Evolutionary conservation across 2,888 invertebrate species (phyloP).

Genomic region (Epistrophe eligans): DNA sequence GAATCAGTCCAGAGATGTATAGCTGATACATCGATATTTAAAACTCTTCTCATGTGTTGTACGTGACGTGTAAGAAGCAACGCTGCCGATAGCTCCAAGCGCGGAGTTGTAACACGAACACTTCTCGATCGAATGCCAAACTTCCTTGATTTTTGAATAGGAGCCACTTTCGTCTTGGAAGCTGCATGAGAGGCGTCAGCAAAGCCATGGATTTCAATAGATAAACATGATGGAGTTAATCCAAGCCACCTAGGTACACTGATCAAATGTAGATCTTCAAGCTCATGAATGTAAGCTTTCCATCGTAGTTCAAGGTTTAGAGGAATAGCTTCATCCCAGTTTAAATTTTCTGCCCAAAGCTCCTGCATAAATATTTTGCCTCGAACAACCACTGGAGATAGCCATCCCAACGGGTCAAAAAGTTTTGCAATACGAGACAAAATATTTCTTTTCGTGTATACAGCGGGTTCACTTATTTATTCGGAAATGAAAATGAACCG

Average conservation of each 20-base stretch:
- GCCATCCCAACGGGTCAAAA: not conserved
- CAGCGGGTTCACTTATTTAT: not conserved
- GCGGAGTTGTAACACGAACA: no score
- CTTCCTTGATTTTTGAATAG: slow-evolving; percentile 5
- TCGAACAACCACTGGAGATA: slow-evolving; percentile 25
- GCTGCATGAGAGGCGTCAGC: slow-evolving; percentile 35
- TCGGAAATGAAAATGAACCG: slow-evolving; percentile 43
- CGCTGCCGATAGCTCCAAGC: no score
- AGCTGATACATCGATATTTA: slow-evolving; percentile 8
- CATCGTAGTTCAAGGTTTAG: not conserved
- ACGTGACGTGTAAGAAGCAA: no score
- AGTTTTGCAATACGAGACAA: slow-evolving; percentile 11
- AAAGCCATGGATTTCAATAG: slow-evolving; percentile 24
- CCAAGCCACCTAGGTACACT: not conserved
- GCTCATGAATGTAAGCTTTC: slow-evolving; percentile 22
- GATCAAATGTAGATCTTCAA: not conserved
- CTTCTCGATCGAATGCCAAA: no score
- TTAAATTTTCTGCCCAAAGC: slow-evolving; percentile 11
- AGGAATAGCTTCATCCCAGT: slow-evolving; percentile 7
- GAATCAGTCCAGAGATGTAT: slow-evolving; percentile 41
- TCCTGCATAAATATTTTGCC: slow-evolving; percentile 28
- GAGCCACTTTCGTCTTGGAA: slow-evolving; percentile 19
- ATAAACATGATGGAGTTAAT: slow-evolving; percentile 20
- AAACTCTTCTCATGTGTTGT: slow-evolving; percentile 6
- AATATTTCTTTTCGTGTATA: slow-evolving; percentile 31